Evolutionary conservation across 2,113 vertebrate genomes (phyloP).

Genomic region (Ageneiosus marmoratus): DNA sequence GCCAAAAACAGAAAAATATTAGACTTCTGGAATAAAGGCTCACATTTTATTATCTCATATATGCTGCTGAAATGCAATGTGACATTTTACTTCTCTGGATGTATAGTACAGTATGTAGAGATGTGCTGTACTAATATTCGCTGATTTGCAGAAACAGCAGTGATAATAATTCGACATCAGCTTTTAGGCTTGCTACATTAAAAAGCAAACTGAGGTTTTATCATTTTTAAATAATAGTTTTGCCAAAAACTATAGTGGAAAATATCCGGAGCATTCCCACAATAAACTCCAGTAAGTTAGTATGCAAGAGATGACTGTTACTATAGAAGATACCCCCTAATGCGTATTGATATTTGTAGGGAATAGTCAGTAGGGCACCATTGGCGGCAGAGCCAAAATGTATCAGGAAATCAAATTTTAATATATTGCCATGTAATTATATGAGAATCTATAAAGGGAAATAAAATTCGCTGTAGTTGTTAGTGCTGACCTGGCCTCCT

Average conservation of each 20-base stretch:
- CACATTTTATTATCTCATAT: background rate
- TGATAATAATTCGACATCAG: background rate
- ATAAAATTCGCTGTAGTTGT: background rate
- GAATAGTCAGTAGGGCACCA: background rate
- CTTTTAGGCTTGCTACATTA: background rate
- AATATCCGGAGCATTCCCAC: background rate
- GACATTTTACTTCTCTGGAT: background rate
- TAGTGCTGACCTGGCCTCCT: constrained; percentile 12
- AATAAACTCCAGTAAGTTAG: background rate
- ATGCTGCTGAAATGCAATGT: background rate
- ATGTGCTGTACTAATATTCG: background rate
- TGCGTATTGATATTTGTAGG: background rate
- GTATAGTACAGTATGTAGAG: background rate
- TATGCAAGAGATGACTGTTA: background rate
- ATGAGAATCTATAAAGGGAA: constrained; percentile 15
- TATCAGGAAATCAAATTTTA: background rate
- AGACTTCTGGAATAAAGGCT: constrained; percentile 1
- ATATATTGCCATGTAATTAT: constrained; percentile 2
- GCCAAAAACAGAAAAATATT: background rate
- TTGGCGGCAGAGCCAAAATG: background rate
- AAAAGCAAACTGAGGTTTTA: background rate
- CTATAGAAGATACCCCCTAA: background rate
- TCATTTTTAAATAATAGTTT: background rate
- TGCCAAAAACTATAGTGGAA: background rate
- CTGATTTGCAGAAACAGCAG: background rate